Conservation (phyloP, 2,113 vertebrate genomes). For the Cygnus buccinator region DNA sequence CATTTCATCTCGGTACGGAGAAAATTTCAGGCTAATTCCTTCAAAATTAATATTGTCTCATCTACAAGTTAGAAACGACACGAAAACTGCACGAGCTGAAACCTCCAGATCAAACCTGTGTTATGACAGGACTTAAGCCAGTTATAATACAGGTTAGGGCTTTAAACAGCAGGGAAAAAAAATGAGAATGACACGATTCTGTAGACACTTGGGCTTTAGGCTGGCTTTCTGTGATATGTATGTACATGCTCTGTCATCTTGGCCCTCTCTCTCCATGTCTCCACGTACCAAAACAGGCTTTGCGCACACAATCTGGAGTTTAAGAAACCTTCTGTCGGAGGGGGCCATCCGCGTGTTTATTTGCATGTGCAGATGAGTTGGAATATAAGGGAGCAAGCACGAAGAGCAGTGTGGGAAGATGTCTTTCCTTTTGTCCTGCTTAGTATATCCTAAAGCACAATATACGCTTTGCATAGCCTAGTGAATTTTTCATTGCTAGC, state of each 20-base stretch:
- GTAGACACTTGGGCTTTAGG: not conserved
- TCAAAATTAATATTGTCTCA: constrained; percentile 73
- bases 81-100: constrained; percentile 35
- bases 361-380: not conserved
- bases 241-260: not conserved
- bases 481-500: not conserved
- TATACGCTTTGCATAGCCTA: not conserved
- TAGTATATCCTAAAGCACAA: not conserved
- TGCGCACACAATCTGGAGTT: not conserved
- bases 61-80: constrained; percentile 61
- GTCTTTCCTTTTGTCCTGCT: not conserved
- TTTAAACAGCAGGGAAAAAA: constrained; percentile 37
- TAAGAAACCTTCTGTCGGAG: not conserved
- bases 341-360: not conserved
- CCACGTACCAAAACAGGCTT: not conserved
- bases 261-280: not conserved
- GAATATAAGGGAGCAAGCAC: not conserved
- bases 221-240: not conserved
- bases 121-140: constrained; percentile 64
- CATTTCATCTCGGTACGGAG: constrained; percentile 30
- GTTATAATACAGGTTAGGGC: constrained; percentile 48
- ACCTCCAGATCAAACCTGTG: constrained; percentile 55
- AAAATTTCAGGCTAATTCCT: constrained; percentile 72
- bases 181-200: not conserved
- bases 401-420: not conserved